Evolutionary conservation across 92 coral and sea anemone species (phyloP).

Genomic region (Epizoanthus fatuus): DNA sequence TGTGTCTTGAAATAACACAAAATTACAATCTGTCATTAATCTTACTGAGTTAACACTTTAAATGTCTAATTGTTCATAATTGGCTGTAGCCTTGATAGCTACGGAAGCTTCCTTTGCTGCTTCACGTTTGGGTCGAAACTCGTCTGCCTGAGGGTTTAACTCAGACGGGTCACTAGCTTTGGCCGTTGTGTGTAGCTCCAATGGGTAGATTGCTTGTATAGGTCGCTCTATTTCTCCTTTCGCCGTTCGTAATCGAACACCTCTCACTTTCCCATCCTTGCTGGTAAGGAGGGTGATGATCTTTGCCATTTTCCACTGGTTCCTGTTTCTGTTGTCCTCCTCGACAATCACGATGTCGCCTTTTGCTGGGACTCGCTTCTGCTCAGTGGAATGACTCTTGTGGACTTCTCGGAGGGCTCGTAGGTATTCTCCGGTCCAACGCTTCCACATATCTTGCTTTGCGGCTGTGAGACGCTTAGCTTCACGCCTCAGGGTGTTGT

Average conservation of each 20-base stretch:
- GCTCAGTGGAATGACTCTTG: constrained; percentile 13
- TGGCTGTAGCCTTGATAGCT: background rate
- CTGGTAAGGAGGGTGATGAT: constrained; percentile 2
- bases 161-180: background rate
- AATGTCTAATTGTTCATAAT: background rate
- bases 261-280: constrained; percentile 26
- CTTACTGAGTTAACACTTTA: background rate
- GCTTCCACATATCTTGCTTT: constrained; percentile 15
- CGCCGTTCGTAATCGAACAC: constrained; percentile 1
- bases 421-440: constrained; percentile 22
- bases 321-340: background rate
- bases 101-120: background rate
- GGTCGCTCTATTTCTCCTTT: constrained; percentile 18
- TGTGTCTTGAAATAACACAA: no score
- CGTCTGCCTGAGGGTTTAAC: background rate
- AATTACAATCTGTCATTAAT: no score
- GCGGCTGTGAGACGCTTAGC: background rate
- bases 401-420: background rate
- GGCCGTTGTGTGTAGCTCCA: background rate
- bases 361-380: background rate
- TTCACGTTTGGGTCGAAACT: background rate
- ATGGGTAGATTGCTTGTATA: background rate
- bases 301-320: constrained; percentile 23
- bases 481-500: background rate
- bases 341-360: constrained; percentile 20